phyloP scores from a whole-genome alignment of 2,113 vertebrate genomes.

The Verasper variegatus region DNA sequence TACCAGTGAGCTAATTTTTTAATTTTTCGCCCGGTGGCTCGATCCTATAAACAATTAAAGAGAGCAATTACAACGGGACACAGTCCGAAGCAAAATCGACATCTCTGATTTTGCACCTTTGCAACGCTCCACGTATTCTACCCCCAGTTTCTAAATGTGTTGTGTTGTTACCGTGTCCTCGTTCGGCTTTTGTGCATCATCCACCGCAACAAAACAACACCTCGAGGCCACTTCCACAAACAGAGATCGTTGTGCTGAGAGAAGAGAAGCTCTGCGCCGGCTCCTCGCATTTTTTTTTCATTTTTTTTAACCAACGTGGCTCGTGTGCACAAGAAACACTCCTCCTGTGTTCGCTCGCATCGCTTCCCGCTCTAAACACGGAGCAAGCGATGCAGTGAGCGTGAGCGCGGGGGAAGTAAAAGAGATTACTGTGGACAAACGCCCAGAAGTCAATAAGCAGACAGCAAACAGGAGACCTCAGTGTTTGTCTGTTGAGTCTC shows the following conservation, averaged over 20 bases:
- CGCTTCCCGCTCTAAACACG: slow-evolving; percentile 4
- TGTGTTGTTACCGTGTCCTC: slow-evolving; percentile 41
- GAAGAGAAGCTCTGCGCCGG: slow-evolving; percentile 21
- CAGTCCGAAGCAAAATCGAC: slow-evolving; percentile 17
- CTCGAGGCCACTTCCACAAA: slow-evolving; percentile 17
- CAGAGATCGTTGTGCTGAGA: slow-evolving; percentile 1
- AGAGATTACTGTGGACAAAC: slow-evolving; percentile 23
- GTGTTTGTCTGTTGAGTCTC: neutral
- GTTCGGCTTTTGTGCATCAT: slow-evolving; percentile 29
- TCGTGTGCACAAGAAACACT: slow-evolving; percentile 1
- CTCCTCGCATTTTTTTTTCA: slow-evolving; percentile 9
- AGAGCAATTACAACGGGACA: slow-evolving; percentile 24
- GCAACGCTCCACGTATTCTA: slow-evolving; percentile 22
- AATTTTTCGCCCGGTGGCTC: slow-evolving; percentile 12
- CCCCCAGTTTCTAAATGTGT: slow-evolving; percentile 37
- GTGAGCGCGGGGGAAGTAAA: neutral
- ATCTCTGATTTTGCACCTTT: slow-evolving; percentile 19
- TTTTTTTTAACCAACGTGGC: neutral
- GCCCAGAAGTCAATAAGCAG: slow-evolving; percentile 22
- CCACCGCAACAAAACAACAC: slow-evolving; percentile 25
- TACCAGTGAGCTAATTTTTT: slow-evolving; percentile 19
- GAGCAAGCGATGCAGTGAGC: slow-evolving; percentile 1
- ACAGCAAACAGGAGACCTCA: slow-evolving; percentile 27
- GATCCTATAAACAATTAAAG: slow-evolving; percentile 19
- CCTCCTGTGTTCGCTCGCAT: neutral